A percentile compares a stretch with the other conserved stretches of the same genome.
Evolutionary conservation across 2,113 vertebrate species (phyloP).

Genomic region (Syrrhaptes paradoxus): DNA sequence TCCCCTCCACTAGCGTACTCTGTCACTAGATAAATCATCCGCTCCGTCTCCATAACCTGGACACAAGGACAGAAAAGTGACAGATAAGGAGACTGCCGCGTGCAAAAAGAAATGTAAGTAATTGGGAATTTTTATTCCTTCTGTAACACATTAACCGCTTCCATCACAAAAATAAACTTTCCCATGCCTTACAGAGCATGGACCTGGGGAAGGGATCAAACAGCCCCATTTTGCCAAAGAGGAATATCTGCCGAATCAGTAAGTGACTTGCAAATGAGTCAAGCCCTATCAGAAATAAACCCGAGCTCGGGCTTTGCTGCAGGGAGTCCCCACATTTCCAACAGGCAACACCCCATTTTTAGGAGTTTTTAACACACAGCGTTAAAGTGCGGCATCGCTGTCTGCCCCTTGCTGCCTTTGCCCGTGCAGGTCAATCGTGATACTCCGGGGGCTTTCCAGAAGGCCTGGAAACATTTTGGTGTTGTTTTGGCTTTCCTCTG

Average conservation of each 20-base stretch:
- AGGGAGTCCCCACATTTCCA: background rate
- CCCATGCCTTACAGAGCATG: background rate
- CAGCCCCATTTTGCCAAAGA: background rate
- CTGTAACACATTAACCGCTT: background rate
- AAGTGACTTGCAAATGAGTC: background rate
- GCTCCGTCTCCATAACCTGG: slow-evolving; percentile 98
- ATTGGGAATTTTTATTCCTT: background rate
- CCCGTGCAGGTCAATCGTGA: background rate
- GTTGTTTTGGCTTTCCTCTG: background rate
- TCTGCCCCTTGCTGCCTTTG: too few species aligned
- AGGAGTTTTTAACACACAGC: background rate
- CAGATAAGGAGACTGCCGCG: slow-evolving; percentile 32
- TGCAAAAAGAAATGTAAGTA: background rate
- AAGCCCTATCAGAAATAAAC: background rate
- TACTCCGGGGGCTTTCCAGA: background rate
- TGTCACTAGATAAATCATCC: slow-evolving; percentile 98
- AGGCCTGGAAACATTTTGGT: background rate
- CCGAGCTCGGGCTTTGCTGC: background rate
- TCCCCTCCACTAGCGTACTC: slow-evolving; percentile 99
- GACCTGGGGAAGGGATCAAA: background rate
- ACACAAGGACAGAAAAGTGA: slow-evolving; percentile 63
- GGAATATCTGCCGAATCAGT: accelerated
- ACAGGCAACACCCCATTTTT: too few species aligned
- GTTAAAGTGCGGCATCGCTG: too few species aligned
- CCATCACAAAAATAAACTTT: background rate